Evolutionary conservation across 2,113 vertebrate genomes (phyloP).

Genomic region (Okapia johnstoni): DNA sequence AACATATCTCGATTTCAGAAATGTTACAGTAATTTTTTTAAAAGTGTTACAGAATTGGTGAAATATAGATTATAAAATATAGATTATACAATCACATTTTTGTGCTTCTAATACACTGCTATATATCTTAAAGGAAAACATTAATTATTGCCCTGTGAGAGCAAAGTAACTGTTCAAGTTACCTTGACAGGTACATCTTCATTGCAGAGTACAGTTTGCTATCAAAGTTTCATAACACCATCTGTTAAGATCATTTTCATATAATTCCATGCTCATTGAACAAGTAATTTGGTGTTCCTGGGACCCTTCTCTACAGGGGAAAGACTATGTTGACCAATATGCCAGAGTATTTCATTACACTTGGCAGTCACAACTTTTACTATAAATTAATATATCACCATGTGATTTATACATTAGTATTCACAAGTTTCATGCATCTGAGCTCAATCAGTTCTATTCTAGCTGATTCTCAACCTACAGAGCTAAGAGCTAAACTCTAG

Average conservation of each 20-base stretch:
- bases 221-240: constrained; percentile 36
- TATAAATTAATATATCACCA: not conserved
- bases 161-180: not conserved
- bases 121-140: constrained; percentile 24
- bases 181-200: not conserved
- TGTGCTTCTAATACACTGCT: constrained; percentile 11
- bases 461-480: not conserved
- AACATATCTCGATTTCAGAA: constrained; percentile 3
- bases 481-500: not conserved
- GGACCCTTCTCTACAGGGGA: not conserved
- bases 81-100: not conserved
- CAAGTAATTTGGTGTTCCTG: constrained; percentile 6
- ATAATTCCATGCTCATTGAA: not conserved
- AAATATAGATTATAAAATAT: not conserved
- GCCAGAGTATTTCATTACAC: not conserved
- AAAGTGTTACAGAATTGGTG: not conserved
- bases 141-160: constrained; percentile 16
- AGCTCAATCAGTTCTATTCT: not conserved
- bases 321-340: not conserved
- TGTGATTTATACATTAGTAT: not conserved
- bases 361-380: constrained; percentile 14
- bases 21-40: not conserved
- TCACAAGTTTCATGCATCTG: not conserved
- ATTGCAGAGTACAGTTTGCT: not conserved
- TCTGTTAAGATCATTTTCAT: constrained; percentile 36